Evolutionary conservation across 2,888 invertebrate genomes (phyloP), one percentile per base, ranked within the genome.

Genomic region (Cheilosia vernalis): DNA sequence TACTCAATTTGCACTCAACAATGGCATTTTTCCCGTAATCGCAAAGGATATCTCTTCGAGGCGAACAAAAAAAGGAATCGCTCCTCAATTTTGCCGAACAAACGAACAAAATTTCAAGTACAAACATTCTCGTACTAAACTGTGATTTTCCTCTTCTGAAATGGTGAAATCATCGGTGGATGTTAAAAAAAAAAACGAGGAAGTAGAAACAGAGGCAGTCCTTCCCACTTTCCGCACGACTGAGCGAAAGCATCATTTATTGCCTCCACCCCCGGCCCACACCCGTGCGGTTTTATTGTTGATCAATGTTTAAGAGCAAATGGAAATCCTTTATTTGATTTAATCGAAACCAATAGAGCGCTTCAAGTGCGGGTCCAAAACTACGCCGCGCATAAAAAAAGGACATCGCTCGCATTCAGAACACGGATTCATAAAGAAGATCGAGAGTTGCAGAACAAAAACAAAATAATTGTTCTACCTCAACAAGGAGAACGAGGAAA

Each of bases 261-360:
- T 53, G 17, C 19, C 17, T 9, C 40, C n/a, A 10, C 13, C 44
- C 13, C 30, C 10, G 17, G 24, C 4, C 15, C 5, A 19, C 27
- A 2, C 7, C 30, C 24, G 61, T 77, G 61, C 58, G 78, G 83
- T 63, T 78, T 61, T 60, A 66, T 73, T 73, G 66, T 83, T 85
- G 80, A 85, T 76, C 80, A 85, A 56, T 85, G 85, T 85, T 85
- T 85, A 72, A 80, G 76, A 21, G 66, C 69, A 85, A 85, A 76
- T 80, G 80, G 66, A 85, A 85, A 77, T 85, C 80, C 70, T 80
- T 76, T 80, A 85, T 85, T 80, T 76, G 85, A 80, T 80, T 79
- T 80, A 80, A 84, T 76, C 80, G 74, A 84, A 84, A 84, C 60
- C 64, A 74, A 79, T 49, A 44, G 64, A 69, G 55, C 17, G 53